Evolutionary conservation across 2,797 vertebrate species (phyloP), one percentile per base, ranked within the genome.

Genomic region (Ataeniobius toweri): DNA sequence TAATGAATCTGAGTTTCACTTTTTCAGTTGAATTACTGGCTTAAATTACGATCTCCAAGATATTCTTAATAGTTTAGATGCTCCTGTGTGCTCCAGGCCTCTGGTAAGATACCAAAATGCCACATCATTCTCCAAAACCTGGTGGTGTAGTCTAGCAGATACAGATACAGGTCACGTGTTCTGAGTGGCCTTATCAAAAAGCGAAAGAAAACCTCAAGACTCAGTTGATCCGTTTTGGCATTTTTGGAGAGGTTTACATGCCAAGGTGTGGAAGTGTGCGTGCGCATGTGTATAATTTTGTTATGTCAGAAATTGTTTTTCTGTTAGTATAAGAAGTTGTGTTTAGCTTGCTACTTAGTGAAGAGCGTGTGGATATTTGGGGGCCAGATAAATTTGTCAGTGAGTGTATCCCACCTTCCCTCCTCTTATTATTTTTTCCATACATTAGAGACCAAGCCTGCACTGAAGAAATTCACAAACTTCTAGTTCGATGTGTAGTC

Each of bases 391-490:
- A 68, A 85, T 86, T 81, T 85, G 79, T 90, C 78, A 74, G 74
- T 75, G 79, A 87, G 78, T 83, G 86, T 87, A 78, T 80, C 68
- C 76, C 84, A 84, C 80, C 81, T 24, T 16, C 28, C 6, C 22
- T 9, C 6, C 6, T n/a, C n/a, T 5, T 5, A 14, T 50, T 74
- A 46, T 26, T 48, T 69, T 69, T 69, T 69, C 67, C 85, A 89
- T 77, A 89, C 81, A 76, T 84, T 88, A 91, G 91, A 94, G 93
- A 94, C 93, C 93, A 94, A 94, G 93, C 93, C 91, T 95, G 94
- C 94, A 95, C 94, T 95, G 92, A 94, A 90, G 89, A 87, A 82
- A 74, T 55, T 87, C 87, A 89, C 88, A 83, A 81, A 94, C 89
- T 73, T 89, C 85, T 89, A 93, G 87, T 89, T 90, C 39, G 75